Evolutionary conservation across 1,140 invertebrate species (phyloP).

Genomic region (Drosophila melanogaster): Release_6_plus_ISO1_MT NC_004354.4:10702001-10702500

Average conservation of each 20-base stretch:
- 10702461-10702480: slow-evolving; percentile 94
- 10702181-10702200: background rate
- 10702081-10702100: background rate
- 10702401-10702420: background rate
- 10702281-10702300: too few relatives aligned
- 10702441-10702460: slow-evolving; percentile 89
- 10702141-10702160: background rate
- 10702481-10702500: slow-evolving; percentile 76
- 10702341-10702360: background rate
- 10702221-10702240: background rate
- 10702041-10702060: background rate
- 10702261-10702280: background rate
- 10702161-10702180: background rate
- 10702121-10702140: background rate
- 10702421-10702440: background rate
- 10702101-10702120: too few relatives aligned
- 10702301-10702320: background rate
- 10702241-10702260: background rate
- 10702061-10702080: background rate
- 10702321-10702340: background rate
- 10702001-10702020: slow-evolving; percentile 29
- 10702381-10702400: too few relatives aligned
- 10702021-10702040: background rate
- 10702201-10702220: background rate
- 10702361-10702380: too few relatives aligned